Evolutionary conservation across 1,140 invertebrate genomes (phyloP).

Genomic region (Drosophila subobscura): DNA sequence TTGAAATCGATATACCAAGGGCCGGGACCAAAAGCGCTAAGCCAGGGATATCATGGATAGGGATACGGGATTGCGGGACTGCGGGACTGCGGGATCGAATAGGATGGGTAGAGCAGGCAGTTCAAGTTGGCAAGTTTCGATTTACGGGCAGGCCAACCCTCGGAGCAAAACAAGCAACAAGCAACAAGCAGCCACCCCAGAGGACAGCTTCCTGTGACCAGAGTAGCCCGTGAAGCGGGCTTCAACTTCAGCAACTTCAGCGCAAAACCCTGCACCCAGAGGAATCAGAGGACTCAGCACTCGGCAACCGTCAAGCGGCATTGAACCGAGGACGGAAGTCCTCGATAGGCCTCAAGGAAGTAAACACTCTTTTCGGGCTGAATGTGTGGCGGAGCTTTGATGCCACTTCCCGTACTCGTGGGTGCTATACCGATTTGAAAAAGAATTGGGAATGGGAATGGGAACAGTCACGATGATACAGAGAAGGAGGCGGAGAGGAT

Average conservation of each 20-base stretch:
- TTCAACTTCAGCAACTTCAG: no score
- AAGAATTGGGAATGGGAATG: no score
- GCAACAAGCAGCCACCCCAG: constrained; percentile 40
- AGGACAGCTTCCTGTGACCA: constrained; percentile 11
- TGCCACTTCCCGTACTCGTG: constrained; percentile 20
- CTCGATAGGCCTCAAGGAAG: constrained; percentile 77
- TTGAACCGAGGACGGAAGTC: constrained; percentile 58
- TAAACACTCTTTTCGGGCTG: constrained; percentile 60
- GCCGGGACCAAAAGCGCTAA: constrained; percentile 62
- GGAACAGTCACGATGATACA: no score
- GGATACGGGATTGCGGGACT: no score
- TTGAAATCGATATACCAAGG: constrained; percentile 65
- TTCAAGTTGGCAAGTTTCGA: constrained; percentile 23
- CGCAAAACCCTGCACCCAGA: constrained; percentile 18
- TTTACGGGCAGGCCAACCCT: constrained; percentile 3
- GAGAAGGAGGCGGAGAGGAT: no score
- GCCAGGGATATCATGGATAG: constrained; percentile 34
- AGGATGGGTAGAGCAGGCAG: no score
- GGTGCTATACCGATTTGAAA: not conserved
- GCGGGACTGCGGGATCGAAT: no score
- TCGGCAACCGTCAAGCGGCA: constrained; percentile 22
- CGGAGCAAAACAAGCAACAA: not conserved
- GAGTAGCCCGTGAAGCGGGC: no score
- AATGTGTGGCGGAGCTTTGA: constrained; percentile 51
- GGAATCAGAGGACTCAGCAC: not conserved